phyloP scores from a whole-genome alignment of 2,113 vertebrate species.

The Indri indri region DNA sequence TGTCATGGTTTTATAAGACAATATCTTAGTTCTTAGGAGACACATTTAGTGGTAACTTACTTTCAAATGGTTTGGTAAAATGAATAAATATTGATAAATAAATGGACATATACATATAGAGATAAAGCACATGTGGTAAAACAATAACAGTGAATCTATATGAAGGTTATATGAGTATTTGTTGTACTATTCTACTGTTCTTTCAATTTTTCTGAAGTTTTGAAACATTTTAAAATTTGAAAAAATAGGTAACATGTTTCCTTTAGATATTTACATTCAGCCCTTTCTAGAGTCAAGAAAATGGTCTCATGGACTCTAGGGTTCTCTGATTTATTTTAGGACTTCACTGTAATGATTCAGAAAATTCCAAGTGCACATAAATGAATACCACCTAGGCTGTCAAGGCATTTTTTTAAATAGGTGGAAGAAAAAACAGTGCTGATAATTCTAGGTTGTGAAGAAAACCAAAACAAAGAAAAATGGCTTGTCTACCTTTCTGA shows the following conservation, averaged over 20 bases:
- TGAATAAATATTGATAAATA: neutral
- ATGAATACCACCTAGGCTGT: neutral
- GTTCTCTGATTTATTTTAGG: constrained; percentile 46
- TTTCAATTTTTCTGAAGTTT: constrained; percentile 34
- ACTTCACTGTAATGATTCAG: neutral
- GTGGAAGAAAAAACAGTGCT: constrained; percentile 10
- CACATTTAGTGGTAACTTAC: neutral
- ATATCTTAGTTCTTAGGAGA: neutral
- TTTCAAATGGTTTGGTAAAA: constrained; percentile 18
- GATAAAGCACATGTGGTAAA: neutral
- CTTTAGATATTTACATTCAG: neutral
- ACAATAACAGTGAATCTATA: neutral
- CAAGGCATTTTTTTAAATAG: constrained; percentile 14
- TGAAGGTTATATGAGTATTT: neutral
- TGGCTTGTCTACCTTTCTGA: neutral
- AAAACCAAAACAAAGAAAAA: neutral
- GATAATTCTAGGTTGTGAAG: neutral
- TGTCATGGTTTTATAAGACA: neutral
- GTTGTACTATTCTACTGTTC: neutral
- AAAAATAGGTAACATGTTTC: neutral
- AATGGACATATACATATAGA: neutral
- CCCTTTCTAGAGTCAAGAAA: neutral
- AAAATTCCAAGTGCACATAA: constrained; percentile 14
- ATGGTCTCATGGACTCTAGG: neutral
- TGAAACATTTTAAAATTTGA: neutral